Base-by-base conservation (phyloP, 2,888 invertebrate species). In the Drosophila algonquin region DNA sequence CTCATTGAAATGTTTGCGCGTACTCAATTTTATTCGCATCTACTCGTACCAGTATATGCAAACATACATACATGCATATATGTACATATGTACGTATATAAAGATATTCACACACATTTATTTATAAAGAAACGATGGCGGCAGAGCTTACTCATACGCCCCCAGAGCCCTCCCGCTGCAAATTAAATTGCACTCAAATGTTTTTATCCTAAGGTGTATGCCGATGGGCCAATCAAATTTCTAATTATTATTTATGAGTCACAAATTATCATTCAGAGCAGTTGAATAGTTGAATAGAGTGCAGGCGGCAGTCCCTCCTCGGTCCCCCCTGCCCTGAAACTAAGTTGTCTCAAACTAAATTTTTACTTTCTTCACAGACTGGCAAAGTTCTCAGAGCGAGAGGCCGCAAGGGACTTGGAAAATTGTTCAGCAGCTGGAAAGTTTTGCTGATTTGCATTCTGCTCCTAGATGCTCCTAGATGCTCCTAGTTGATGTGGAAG, bases 1-100 rank as follows among this genome's bases (percentile, higher is more conserved):
- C 87, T 88, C 88, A 88, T 83, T 88, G 89, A 83, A 83, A 88
- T 83, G 83, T 83, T 89, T 83, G 89, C 85, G 84, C 81, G 89
- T 88, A 86, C 81, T 88, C 84, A 83, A 85, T 82, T 77, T 72
- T 64, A 71, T 68, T 68, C 59, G 67, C 67, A 67, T 67, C 50
- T 21, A 70, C 63, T 62, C 57, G 30, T 54, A 45, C 40, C 21
- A 30, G 48, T 54, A 59, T 46, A 35, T 53, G 58, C 53, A 50
- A 46, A 51, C 24, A 0, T 24, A 24, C 24, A 24, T 24, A 21
- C 21, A 21, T 21, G 3, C 21, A 21, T 21, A 21, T 3, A 21
- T 27, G 6, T 27, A 27, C 6, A 46, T 32, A 24, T n/a, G 18
- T 50, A 27, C 16, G 12, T 44, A 35, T 40, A 30, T 21, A 16